Conservation (phyloP, 1,140 invertebrate genomes). For the Hypsibius dujardini region DNA sequence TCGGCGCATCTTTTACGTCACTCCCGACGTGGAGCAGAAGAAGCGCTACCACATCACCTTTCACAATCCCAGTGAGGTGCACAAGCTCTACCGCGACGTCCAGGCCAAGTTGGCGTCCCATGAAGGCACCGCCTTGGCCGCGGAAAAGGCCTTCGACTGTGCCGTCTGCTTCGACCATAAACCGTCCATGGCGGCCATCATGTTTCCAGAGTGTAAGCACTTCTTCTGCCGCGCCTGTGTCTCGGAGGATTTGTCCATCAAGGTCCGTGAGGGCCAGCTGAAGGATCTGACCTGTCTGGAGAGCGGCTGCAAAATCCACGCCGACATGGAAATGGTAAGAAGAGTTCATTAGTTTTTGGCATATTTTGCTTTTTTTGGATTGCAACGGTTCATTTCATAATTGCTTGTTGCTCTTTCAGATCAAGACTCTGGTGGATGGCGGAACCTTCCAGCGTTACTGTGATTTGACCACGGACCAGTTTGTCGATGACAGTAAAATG, state of each 20-base stretch:
- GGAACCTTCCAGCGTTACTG: conserved; percentile 12
- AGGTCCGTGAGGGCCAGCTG: not conserved
- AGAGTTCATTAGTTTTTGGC: no score
- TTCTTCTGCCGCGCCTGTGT: conserved; percentile 9
- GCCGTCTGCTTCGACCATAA: not conserved
- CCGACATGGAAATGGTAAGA: not conserved
- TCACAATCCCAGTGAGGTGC: not conserved
- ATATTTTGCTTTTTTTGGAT: not conserved
- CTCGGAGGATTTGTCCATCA: conserved; percentile 1
- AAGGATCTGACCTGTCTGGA: not conserved
- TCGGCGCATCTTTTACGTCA: not conserved
- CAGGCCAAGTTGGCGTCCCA: not conserved
- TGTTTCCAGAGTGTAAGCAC: not conserved
- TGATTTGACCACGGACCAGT: conserved; percentile 11
- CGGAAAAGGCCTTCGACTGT: not conserved
- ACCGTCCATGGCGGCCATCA: not conserved
- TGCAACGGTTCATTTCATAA: no score
- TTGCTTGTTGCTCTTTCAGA: not conserved
- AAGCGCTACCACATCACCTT: conserved; percentile 6
- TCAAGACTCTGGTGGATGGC: not conserved
- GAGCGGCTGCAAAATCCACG: not conserved
- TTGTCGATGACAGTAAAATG: not conserved
- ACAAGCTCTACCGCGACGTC: not conserved
- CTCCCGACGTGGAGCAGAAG: not conserved
- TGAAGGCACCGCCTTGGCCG: not conserved